Percentiles rank a stretch among this genome's conserved stretches.
phyloP scores from a whole-genome alignment of 2,888 invertebrate genomes.

The Embidobia sp. region DNA sequence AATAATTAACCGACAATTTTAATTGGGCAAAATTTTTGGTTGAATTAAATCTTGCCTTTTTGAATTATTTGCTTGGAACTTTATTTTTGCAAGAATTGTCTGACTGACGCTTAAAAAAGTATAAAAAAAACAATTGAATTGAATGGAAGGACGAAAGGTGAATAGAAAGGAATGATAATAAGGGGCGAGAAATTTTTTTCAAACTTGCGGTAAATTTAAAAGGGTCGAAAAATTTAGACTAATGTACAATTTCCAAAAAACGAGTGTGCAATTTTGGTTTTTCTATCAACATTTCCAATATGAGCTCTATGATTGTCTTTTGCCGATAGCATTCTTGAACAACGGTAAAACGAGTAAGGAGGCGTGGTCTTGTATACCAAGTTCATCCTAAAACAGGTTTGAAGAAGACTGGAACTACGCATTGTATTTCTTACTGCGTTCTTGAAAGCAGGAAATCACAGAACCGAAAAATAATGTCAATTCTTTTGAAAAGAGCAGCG shows the following conservation, averaged over 20 bases:
- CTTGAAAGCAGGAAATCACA: slow-evolving; percentile 62
- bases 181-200: no score
- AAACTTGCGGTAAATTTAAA: not conserved
- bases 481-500: slow-evolving; percentile 38
- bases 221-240: not conserved
- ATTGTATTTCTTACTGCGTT: slow-evolving; percentile 67
- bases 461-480: slow-evolving; percentile 62
- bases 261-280: slow-evolving; percentile 28
- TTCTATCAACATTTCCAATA: slow-evolving; percentile 53
- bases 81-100: no score
- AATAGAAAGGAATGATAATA: no score
- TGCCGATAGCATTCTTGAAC: slow-evolving; percentile 67
- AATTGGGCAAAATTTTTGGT: no score
- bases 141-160: no score
- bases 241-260: no score
- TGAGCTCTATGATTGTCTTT: slow-evolving; percentile 62
- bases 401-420: slow-evolving; percentile 71
- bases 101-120: no score
- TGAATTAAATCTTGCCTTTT: no score
- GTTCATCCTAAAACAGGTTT: slow-evolving; percentile 79
- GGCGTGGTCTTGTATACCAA: slow-evolving; percentile 66
- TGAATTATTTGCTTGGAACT: no score
- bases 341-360: slow-evolving; percentile 81
- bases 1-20: no score
- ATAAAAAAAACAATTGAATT: no score